Evolutionary conservation across 2,888 invertebrate genomes (phyloP), one percentile per base, ranked within the genome.

Genomic region (Thera britannica): DNA sequence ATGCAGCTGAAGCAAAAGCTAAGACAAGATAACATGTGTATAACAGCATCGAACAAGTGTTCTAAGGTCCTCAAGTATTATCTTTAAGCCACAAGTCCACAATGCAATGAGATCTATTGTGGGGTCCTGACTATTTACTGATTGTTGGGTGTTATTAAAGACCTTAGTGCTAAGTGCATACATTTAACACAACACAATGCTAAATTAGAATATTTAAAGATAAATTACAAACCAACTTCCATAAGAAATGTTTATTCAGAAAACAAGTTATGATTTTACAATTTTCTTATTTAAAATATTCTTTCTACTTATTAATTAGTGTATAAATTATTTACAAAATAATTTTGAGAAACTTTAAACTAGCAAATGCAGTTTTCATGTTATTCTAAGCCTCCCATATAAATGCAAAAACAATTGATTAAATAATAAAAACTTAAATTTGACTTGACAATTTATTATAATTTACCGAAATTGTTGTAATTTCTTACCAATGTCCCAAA

Each of bases 1-100:
- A 96, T 77, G 97, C 97, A 0, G 97, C 97, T 0, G 96, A 96
- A 79, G 95, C 95, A 55, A 96, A 96, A 82, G 96, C 95, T 41
- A 96, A 97, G 63, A 79, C 93, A 2, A 86, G 79, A 1, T 90
- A 63, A n/a, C 23, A 9, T 9, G 23, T 23, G 23, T 23, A 23
- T 23, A 46, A 46, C 44, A 46, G 7, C 2, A 9, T 46, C 2
- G 9, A 9, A 8, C 2, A 9, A 46, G 8, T 8, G 8, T 46
- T 44, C 2, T 44, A 44, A 2, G 8, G 44, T 2, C 7, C 8
- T 2, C 44, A 44, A 44, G 7, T 44, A 8, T 44, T 44, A 23
- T 23, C 9, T 8, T 46, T 46, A 2, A 46, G 44, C 2, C 2
- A 9, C 44, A 9, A 9, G 1, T 9, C 1, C 9, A 9, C 8